Conservation (phyloP, 2,113 vertebrate genomes). For the Megaleporinus macrocephalus region DNA sequence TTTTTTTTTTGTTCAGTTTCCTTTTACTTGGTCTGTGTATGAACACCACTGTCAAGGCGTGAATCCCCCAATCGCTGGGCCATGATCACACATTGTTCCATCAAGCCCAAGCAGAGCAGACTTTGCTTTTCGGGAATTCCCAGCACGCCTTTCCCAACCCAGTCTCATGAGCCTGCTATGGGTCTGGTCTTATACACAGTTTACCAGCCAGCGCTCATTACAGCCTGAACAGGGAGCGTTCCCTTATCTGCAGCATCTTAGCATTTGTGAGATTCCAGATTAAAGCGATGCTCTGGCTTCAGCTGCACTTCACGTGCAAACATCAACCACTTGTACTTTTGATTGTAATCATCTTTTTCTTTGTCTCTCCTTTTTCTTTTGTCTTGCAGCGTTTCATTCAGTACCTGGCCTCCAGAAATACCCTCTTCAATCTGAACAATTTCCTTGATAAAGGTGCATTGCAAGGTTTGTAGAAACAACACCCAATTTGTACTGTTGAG, state of each 20-base stretch:
- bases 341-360: slow-evolving; percentile 13
- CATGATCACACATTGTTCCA: neutral
- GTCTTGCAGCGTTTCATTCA: slow-evolving; percentile 88
- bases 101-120: slow-evolving; percentile 15
- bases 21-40: neutral
- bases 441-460: slow-evolving; percentile 93
- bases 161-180: neutral
- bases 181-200: slow-evolving; percentile 31
- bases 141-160: slow-evolving; percentile 23
- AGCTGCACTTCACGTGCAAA: neutral
- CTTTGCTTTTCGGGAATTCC: slow-evolving; percentile 44
- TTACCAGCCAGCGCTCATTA: neutral
- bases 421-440: slow-evolving; percentile 95
- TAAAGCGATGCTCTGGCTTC: neutral
- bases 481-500: neutral
- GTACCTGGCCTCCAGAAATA: slow-evolving; percentile 93
- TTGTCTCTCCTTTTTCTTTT: neutral
- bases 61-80: neutral
- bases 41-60: neutral
- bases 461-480: slow-evolving; percentile 81
- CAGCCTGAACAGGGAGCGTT: slow-evolving; percentile 22
- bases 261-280: neutral
- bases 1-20: neutral
- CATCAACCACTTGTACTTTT: neutral
- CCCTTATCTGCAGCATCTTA: neutral